phyloP scores from a whole-genome alignment of 2,797 vertebrate species.

The Sciurus carolinensis region DNA sequence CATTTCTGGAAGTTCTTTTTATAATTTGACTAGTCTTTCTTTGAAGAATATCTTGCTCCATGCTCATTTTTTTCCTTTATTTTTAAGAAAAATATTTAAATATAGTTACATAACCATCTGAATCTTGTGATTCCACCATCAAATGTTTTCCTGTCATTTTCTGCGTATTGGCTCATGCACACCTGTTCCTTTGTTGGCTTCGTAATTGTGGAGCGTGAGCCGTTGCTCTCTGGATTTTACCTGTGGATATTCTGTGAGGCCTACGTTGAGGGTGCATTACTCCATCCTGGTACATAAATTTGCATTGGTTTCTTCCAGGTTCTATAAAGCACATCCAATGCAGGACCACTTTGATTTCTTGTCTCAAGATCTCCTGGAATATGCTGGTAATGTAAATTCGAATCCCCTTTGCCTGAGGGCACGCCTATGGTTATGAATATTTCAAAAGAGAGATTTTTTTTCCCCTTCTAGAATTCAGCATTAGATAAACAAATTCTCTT shows the following conservation, averaged over 20 bases:
- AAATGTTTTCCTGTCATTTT: not conserved
- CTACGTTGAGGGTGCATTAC: not conserved
- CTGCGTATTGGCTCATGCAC: not conserved
- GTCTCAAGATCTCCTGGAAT: slow-evolving; percentile 34
- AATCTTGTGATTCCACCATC: not conserved
- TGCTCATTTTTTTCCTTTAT: slow-evolving; percentile 46
- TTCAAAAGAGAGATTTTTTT: slow-evolving; percentile 42
- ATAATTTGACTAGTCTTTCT: slow-evolving; percentile 58
- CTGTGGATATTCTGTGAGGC: not conserved
- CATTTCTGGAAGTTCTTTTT: slow-evolving; percentile 66
- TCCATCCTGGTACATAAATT: not conserved
- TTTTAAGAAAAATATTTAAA: slow-evolving; percentile 38
- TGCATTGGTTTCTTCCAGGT: not conserved
- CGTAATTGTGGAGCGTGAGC: not conserved
- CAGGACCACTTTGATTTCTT: slow-evolving; percentile 13
- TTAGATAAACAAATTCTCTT: slow-evolving; percentile 62
- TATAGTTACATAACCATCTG: not conserved
- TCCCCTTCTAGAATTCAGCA: slow-evolving; percentile 54
- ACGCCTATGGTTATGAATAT: slow-evolving; percentile 59
- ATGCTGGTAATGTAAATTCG: slow-evolving; percentile 64
- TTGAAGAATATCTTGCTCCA: slow-evolving; percentile 18
- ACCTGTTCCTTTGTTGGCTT: not conserved
- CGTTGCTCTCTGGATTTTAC: not conserved
- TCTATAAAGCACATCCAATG: slow-evolving; percentile 2
- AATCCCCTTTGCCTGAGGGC: slow-evolving; percentile 43